phyloP scores from a whole-genome alignment of 64 coral and sea anemone species.

The Anthopleura sola region DNA sequence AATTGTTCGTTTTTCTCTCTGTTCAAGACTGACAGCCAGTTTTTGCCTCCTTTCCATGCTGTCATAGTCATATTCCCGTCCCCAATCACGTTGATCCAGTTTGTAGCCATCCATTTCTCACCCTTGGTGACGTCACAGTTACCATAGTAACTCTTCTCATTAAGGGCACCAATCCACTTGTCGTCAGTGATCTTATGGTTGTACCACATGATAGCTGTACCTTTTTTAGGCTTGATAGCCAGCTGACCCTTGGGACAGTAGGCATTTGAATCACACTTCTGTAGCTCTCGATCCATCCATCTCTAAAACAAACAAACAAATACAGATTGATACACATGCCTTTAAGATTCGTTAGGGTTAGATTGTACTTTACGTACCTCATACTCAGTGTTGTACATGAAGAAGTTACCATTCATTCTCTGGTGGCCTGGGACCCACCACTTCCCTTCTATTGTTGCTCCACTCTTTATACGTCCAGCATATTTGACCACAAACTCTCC shows the following conservation, averaged over 20 bases:
- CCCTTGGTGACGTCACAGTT: constrained; percentile 82
- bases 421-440: constrained; percentile 64
- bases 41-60: constrained; percentile 63
- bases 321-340: background rate
- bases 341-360: background rate
- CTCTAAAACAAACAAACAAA: constrained; percentile 13
- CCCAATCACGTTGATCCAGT: constrained; percentile 81
- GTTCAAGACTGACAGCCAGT: constrained; percentile 47
- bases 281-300: constrained; percentile 55
- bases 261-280: constrained; percentile 57
- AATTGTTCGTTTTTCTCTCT: constrained; percentile 31
- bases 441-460: constrained; percentile 58
- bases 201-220: constrained; percentile 79
- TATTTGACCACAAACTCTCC: constrained; percentile 56
- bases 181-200: constrained; percentile 71
- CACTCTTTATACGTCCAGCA: constrained; percentile 59
- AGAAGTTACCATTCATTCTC: constrained; percentile 73
- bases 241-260: constrained; percentile 67
- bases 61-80: constrained; percentile 60
- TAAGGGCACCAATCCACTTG: constrained; percentile 58
- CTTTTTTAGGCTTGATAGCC: constrained; percentile 69
- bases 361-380: constrained; percentile 30
- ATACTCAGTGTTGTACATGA: constrained; percentile 67
- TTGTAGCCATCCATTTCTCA: constrained; percentile 84
- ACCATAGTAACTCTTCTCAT: constrained; percentile 64